Base-by-base conservation (phyloP, 1,140 invertebrate genomes). In the Drosophila quadrilineata region DNA sequence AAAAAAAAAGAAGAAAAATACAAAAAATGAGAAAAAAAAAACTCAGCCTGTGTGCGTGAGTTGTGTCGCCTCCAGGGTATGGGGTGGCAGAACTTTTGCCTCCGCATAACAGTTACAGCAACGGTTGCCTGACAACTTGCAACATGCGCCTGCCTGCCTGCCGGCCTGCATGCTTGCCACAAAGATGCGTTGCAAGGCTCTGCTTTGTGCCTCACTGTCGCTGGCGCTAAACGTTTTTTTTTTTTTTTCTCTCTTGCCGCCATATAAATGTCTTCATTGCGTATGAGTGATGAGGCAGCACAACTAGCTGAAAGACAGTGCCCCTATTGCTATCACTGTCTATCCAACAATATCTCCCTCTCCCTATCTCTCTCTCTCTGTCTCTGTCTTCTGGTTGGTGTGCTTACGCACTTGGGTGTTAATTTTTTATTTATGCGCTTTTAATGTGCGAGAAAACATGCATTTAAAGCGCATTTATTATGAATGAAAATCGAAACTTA, bases 241-340 rank as follows among this genome's bases (percentile, higher is more conserved):
- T n/a, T n/a, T n/a, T n/a, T n/a, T n/a, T n/a, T n/a, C n/a, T n/a
- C n/a, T n/a, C n/a, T n/a, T n/a, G n/a, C n/a, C n/a, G 79, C 79
- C 79, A 85, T 85, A 84, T 85, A 84, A 84, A 84, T 84, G 79
- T 84, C 79, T 84, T 84, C 79, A 84, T 84, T 84, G 79, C 79
- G 79, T 84, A 82, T 82, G 77, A 82, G 79, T 82, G 79, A 82
- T 82, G 75, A 75, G 67, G 75, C 67, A 68, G 74, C 68, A 28
- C 40, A n/a, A n/a, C n/a, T n/a, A n/a, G n/a, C n/a, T n/a, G n/a
- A n/a, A n/a, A n/a, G n/a, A n/a, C n/a, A n/a, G n/a, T n/a, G n/a
- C n/a, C n/a, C n/a, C n/a, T n/a, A n/a, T n/a, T n/a, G n/a, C n/a
- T n/a, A n/a, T n/a, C n/a, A n/a, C n/a, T n/a, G n/a, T n/a, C n/a